Evolutionary conservation across 2,113 vertebrate genomes (phyloP).

Genomic region (Callithrix jacchus): DNA sequence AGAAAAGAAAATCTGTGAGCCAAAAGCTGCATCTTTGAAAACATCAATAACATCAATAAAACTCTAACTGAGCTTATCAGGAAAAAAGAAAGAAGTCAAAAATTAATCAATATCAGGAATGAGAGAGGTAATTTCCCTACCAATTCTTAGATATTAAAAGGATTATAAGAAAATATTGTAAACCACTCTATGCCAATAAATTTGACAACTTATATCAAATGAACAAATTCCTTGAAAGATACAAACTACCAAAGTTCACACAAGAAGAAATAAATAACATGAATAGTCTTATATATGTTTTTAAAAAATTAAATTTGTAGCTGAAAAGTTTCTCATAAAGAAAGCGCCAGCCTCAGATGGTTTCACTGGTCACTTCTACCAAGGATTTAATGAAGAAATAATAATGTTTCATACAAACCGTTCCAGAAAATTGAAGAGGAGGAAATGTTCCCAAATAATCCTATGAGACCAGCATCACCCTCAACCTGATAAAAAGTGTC

Average conservation of each 20-base stretch:
- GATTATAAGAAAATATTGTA: not conserved
- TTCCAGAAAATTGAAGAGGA: not conserved
- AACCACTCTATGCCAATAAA: not conserved
- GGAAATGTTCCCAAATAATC: not conserved
- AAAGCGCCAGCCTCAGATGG: not conserved
- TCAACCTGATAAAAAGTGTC: not conserved
- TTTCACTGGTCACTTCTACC: not conserved
- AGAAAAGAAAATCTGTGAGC: not conserved
- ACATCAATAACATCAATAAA: not conserved
- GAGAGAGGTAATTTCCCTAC: not conserved
- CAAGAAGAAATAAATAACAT: no score
- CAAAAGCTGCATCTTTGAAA: not conserved
- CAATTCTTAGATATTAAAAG: not conserved
- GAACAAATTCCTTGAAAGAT: not conserved
- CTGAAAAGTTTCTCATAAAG: not conserved
- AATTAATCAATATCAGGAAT: not conserved
- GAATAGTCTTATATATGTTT: not conserved
- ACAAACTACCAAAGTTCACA: not conserved
- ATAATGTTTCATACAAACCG: not conserved
- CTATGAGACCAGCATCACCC: not conserved
- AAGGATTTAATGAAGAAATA: not conserved
- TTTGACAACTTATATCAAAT: not conserved
- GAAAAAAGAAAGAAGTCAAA: not conserved
- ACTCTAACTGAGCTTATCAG: not conserved
- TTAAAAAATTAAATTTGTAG: not conserved